These are phyloP conservation scores for Echinometra lucunter DNA, from an alignment of 53 echinoderm and acorn worm genomes.

Conservation along the genomic window DNA sequence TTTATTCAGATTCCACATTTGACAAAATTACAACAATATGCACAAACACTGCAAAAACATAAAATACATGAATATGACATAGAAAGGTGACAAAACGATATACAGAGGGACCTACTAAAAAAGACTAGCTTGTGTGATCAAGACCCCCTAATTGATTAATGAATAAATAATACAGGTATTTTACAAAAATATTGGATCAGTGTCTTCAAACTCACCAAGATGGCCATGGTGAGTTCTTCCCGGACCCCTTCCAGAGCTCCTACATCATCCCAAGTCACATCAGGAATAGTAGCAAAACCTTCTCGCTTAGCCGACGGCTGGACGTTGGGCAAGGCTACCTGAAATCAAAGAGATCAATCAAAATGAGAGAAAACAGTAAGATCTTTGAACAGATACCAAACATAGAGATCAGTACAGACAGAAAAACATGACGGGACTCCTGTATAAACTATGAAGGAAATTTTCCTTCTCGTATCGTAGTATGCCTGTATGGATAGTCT, in stretches of 20 bases:
- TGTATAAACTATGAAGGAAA: too few relatives aligned
- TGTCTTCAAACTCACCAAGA: constrained; percentile 79
- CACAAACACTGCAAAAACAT: too few relatives aligned
- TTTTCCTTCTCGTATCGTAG: too few relatives aligned
- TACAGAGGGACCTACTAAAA: too few relatives aligned
- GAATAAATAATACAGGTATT: too few relatives aligned
- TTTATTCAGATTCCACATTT: too few relatives aligned
- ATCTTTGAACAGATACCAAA: neutral
- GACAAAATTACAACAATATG: too few relatives aligned
- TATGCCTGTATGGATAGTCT: too few relatives aligned
- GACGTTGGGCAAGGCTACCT: constrained; percentile 89
- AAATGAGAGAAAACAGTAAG: neutral
- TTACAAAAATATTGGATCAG: neutral
- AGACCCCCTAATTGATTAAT: too few relatives aligned
- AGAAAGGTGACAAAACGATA: too few relatives aligned
- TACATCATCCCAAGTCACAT: constrained; percentile 99
- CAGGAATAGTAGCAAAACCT: constrained; percentile 98
- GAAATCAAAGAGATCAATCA: constrained; percentile 7
- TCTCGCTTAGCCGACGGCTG: constrained; percentile 99
- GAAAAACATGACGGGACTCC: neutral
- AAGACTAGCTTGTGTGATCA: too few relatives aligned
- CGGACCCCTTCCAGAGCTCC: constrained; percentile 86
- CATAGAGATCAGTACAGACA: neutral
- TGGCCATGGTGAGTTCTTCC: constrained; percentile 97
- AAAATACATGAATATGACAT: too few relatives aligned